These are phyloP conservation scores for Nothoprocta pentlandii DNA, from an alignment of 2,113 vertebrate genomes.

Conservation along the genomic window DNA sequence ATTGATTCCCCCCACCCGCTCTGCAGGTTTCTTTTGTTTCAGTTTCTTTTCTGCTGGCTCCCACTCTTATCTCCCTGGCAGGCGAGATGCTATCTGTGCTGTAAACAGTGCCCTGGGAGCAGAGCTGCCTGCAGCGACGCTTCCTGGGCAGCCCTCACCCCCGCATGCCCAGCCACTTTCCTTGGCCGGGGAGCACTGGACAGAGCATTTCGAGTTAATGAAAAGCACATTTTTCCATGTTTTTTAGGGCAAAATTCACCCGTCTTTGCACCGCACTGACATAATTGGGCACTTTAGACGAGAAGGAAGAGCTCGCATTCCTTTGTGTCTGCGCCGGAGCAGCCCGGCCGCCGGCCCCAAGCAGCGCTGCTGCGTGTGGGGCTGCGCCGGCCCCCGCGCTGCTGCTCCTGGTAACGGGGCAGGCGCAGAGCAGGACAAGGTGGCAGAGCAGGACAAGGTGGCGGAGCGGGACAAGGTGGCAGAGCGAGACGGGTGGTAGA, in stretches of 20 bases:
- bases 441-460: no score
- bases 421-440: no score
- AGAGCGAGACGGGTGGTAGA: no score
- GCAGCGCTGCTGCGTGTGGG: background rate
- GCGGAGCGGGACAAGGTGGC: no score
- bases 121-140: background rate
- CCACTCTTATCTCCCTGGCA: background rate
- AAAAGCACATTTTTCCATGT: background rate
- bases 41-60: background rate
- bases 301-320: background rate
- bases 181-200: fast-evolving
- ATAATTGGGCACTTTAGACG: background rate
- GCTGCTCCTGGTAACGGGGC: background rate
- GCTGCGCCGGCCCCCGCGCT: no score
- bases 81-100: background rate
- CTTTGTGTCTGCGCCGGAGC: background rate
- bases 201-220: background rate
- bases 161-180: background rate
- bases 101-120: background rate
- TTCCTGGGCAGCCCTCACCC: background rate
- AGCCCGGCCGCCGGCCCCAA: background rate
- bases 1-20: background rate
- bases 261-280: background rate
- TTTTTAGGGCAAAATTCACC: background rate
- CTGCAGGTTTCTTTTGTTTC: background rate